Percentiles rank a stretch among this genome's conserved stretches.
Conservation (phyloP, 2,888 invertebrate genomes). For the Papilio elwesi region DNA sequence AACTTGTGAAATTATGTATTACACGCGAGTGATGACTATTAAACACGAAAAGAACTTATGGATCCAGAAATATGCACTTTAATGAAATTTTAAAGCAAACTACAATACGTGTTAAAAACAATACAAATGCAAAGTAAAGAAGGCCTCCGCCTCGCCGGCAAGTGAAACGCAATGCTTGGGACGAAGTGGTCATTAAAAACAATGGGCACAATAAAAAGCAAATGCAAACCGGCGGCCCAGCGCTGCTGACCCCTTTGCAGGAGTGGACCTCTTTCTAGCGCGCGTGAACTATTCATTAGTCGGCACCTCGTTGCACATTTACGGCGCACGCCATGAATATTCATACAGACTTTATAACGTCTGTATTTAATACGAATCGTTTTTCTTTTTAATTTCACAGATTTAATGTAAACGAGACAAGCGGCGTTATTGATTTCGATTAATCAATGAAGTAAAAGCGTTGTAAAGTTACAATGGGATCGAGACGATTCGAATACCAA, state of each 20-base stretch:
- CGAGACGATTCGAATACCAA: neutral
- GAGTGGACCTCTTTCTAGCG: slow-evolving; percentile 31
- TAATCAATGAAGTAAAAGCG: neutral
- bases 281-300: slow-evolving; percentile 32
- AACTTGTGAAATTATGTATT: neutral
- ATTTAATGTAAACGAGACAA: neutral
- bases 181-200: slow-evolving; percentile 39
- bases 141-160: slow-evolving; percentile 14
- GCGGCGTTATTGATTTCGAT: neutral
- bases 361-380: neutral
- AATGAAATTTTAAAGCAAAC: slow-evolving; percentile 4
- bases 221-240: slow-evolving; percentile 16
- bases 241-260: slow-evolving; percentile 35
- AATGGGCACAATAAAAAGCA: slow-evolving; percentile 38
- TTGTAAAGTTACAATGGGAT: neutral
- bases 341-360: slow-evolving; percentile 8
- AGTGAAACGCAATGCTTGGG: slow-evolving; percentile 31
- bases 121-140: slow-evolving; percentile 28
- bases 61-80: neutral
- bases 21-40: too few species aligned
- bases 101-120: slow-evolving; percentile 9
- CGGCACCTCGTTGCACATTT: slow-evolving; percentile 27
- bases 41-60: neutral
- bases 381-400: neutral
- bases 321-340: slow-evolving; percentile 14